These are phyloP conservation scores for Dromiciops gliroides DNA, from an alignment of 2,113 vertebrate species.

Conservation along the genomic window DNA sequence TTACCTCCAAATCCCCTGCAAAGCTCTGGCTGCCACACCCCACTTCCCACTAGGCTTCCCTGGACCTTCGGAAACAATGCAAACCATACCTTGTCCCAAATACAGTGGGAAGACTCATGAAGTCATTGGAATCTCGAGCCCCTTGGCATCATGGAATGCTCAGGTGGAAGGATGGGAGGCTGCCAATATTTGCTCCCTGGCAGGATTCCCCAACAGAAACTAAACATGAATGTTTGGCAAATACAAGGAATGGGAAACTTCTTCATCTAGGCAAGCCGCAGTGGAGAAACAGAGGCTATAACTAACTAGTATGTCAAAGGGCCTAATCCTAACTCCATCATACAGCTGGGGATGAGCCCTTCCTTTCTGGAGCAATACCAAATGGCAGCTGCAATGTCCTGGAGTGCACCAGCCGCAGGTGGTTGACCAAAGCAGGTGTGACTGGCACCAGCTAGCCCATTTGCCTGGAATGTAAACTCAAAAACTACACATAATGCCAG, in stretches of 20 bases:
- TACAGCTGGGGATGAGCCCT: not conserved
- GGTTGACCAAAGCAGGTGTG: not conserved
- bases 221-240: conserved; percentile 16
- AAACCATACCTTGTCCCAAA: not conserved
- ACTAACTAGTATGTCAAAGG: not conserved
- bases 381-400: conserved; percentile 8
- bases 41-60: not conserved
- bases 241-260: not conserved
- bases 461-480: not conserved
- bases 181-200: not conserved
- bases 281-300: not conserved
- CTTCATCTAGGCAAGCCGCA: not conserved
- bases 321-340: not conserved
- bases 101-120: not conserved
- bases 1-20: too few species aligned
- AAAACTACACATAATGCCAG: accelerated
- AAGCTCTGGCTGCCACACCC: not conserved
- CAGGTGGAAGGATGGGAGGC: not conserved
- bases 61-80: not conserved
- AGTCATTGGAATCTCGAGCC: conserved; percentile 6
- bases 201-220: not conserved
- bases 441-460: not conserved
- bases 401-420: accelerated
- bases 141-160: conserved; percentile 15
- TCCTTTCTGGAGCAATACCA: not conserved